A percentile compares a stretch with the other conserved stretches of the same genome.
These are phyloP conservation scores for Heliothis peltigera DNA, from an alignment of 2,888 invertebrate species.

Conservation along the genomic window DNA sequence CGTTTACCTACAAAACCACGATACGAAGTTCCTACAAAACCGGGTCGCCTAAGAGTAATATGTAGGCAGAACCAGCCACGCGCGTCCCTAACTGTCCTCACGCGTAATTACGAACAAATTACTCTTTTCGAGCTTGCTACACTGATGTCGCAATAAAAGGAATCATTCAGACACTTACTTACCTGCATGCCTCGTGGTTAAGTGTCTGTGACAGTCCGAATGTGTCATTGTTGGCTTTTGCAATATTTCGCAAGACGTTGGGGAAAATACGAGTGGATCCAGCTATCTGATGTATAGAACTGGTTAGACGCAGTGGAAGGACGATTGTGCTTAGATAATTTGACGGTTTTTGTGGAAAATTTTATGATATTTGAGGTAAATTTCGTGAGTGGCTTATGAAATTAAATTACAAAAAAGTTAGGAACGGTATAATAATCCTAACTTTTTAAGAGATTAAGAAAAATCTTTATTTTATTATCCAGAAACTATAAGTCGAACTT, in stretches of 20 bases:
- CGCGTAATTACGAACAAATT: slow-evolving; percentile 60
- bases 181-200: slow-evolving; percentile 50
- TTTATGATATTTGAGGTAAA: background rate
- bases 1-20: slow-evolving; percentile 27
- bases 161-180: slow-evolving; percentile 56
- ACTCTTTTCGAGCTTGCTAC: slow-evolving; percentile 52
- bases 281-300: slow-evolving; percentile 54
- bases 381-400: too few relatives aligned
- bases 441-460: too few relatives aligned
- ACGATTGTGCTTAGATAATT: slow-evolving; percentile 7
- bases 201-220: slow-evolving; percentile 60
- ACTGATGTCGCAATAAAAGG: slow-evolving; percentile 59
- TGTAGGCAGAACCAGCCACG: slow-evolving; percentile 50
- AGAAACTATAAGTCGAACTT: too few relatives aligned
- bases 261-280: slow-evolving; percentile 36
- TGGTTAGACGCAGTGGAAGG: slow-evolving; percentile 28
- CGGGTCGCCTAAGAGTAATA: slow-evolving; percentile 54
- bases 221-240: slow-evolving; percentile 54
- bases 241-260: slow-evolving; percentile 56
- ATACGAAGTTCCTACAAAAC: slow-evolving; percentile 38
- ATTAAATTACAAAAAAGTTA: too few relatives aligned
- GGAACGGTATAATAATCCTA: too few relatives aligned
- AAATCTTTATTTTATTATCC: too few relatives aligned
- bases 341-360: background rate
- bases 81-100: slow-evolving; percentile 58